Percentiles rank a stretch among this genome's conserved stretches.
Conservation (phyloP, 1,140 invertebrate genomes). For the Armadillidium nasatum region DNA sequence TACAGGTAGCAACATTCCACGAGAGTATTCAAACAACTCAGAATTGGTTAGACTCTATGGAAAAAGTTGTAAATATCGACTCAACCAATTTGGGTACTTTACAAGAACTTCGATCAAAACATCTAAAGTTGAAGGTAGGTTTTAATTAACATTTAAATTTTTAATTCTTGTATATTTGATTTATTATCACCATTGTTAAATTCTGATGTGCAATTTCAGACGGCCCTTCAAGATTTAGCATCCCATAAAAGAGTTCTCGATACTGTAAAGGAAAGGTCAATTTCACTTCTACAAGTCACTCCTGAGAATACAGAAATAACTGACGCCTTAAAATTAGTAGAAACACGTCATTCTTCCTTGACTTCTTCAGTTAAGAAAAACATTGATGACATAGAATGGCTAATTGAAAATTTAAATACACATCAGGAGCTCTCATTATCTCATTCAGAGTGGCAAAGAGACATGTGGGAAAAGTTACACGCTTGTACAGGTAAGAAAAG, state of each 20-base stretch:
- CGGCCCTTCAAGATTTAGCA: conserved; percentile 75
- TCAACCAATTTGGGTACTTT: conserved; percentile 64
- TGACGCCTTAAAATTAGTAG: conserved; percentile 58
- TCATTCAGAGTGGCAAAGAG: conserved; percentile 80
- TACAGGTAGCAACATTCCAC: conserved; percentile 78
- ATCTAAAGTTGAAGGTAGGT: conserved; percentile 74
- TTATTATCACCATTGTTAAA: not conserved
- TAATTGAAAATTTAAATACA: conserved; percentile 71
- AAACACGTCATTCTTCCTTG: conserved; percentile 57
- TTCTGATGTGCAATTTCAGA: conserved; percentile 23
- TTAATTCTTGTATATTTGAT: not conserved
- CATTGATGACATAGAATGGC: conserved; percentile 61
- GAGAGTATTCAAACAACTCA: conserved; percentile 75
- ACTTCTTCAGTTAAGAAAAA: conserved; percentile 38
- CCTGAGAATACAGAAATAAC: conserved; percentile 66
- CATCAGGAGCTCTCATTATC: conserved; percentile 78
- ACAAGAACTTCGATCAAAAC: conserved; percentile 78
- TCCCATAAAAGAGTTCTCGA: conserved; percentile 86
- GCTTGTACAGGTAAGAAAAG: conserved; percentile 55
- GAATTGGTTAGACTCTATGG: conserved; percentile 80
- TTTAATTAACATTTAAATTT: not conserved
- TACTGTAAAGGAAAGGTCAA: conserved; percentile 79
- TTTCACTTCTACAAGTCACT: conserved; percentile 57
- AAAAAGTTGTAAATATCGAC: conserved; percentile 71
- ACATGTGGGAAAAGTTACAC: conserved; percentile 74